Percentiles rank a stretch among this genome's conserved stretches.
Conservation (phyloP, 2,113 vertebrate species). For the Phaethon lepturus region DNA sequence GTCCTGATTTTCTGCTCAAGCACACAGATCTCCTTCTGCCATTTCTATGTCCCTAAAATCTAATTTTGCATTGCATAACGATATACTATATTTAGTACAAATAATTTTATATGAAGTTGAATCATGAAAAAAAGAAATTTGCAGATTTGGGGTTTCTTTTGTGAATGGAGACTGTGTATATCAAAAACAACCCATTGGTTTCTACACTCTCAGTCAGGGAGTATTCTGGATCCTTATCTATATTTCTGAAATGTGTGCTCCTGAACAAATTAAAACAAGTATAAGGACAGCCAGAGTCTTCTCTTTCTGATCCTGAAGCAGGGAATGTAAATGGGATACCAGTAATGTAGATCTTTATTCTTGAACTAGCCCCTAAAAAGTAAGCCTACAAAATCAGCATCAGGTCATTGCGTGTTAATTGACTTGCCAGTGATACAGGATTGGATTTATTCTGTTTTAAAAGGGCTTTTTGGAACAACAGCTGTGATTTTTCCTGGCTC, state of each 20-base stretch:
- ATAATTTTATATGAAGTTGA: background rate
- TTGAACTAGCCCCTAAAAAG: background rate
- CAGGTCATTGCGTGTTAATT: background rate
- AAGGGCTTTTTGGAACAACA: conserved; percentile 18
- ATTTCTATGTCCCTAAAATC: background rate
- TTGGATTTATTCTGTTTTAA: background rate
- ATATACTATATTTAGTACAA: background rate
- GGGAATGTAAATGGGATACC: background rate
- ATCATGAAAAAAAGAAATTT: background rate
- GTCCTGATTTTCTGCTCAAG: background rate
- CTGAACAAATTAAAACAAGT: background rate
- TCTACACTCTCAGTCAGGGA: background rate
- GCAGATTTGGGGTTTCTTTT: background rate
- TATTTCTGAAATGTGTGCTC: background rate
- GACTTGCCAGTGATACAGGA: background rate
- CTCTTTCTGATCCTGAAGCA: background rate
- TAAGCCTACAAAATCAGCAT: background rate
- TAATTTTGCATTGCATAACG: background rate
- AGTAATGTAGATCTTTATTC: background rate
- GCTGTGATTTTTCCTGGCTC: conserved; percentile 18
- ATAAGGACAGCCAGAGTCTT: background rate
- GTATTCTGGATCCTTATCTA: background rate
- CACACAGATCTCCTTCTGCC: background rate
- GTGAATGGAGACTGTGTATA: background rate
- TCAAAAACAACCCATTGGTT: background rate